Base-by-base conservation (phyloP, 2,888 invertebrate species). In the Gastracanthus pulcherrimus region DNA sequence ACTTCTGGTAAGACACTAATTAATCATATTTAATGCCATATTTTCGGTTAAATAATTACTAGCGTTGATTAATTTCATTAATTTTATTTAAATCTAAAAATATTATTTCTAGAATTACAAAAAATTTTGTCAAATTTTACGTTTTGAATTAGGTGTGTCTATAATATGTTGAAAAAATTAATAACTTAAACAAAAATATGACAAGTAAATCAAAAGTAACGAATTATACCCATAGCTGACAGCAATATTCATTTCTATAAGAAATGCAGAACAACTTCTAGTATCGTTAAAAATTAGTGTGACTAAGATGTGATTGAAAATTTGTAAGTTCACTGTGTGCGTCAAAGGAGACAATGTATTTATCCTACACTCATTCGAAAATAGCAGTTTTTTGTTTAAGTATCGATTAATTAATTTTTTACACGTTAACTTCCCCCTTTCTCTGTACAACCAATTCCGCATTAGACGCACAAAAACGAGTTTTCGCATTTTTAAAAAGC, bases 401-500 rank as follows among this genome's bases (percentile, higher is more conserved):
- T 34, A 36, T 75, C 45, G 38, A 48, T 60, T 55, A 38, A 29
- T 69, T 26, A 67, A 60, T 36, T 51, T n/a, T n/a, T 62, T 58
- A 67, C n/a, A 38, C 60, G 51, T 48, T 55, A 70, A 48, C 48
- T 45, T 64, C 13, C 29, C 48, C 41, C 74, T 66, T n/a, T 26
- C 51, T 74, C 34, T 74, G 55, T 55, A 74, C 70, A 75, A 64
- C 36, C 75, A 82, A 78, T 79, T 79, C 79, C 75, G 38, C 4
- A 41, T 78, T 55, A 51, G 64, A 78, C 36, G 51, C 74, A 60
- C 23, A 76, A 75, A 62, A 58, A 75, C 36, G 41, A 36, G 9
- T 23, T 76, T 77, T 77, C 16, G 23, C 16, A 67, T 74, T 38
- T 76, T 51, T 58, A 66, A 77, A 79, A 81, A 83, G 76, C 81